phyloP scores from a whole-genome alignment of 2,888 invertebrate species.

The Drosophila prolongata region DNA sequence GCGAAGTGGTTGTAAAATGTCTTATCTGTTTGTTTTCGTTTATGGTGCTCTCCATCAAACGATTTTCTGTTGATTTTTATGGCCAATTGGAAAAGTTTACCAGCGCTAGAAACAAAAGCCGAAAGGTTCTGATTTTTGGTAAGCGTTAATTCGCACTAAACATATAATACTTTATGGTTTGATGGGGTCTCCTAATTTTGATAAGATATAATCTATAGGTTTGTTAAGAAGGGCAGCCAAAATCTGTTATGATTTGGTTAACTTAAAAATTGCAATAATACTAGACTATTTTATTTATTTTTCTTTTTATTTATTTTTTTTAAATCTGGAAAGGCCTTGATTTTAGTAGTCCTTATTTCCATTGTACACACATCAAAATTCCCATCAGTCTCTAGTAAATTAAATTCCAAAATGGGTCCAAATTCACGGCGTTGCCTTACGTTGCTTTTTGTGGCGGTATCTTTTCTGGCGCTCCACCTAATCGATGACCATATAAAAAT shows the following conservation, averaged over 20 bases:
- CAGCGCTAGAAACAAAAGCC: slow-evolving; percentile 22
- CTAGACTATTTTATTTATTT: no score
- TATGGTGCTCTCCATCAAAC: slow-evolving; percentile 1
- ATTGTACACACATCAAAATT: no score
- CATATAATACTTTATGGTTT: slow-evolving; percentile 3
- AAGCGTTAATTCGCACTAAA: slow-evolving; percentile 29
- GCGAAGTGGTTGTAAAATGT: slow-evolving; percentile 2
- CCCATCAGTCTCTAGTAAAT: background rate
- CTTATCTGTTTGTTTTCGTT: slow-evolving; percentile 17
- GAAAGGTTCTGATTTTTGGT: slow-evolving; percentile 14
- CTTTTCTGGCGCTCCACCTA: slow-evolving; percentile 1
- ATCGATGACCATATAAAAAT: slow-evolving; percentile 2
- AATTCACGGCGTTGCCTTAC: slow-evolving; percentile 17
- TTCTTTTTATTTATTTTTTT: no score
- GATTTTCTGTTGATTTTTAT: slow-evolving; percentile 61
- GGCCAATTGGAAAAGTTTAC: slow-evolving; percentile 41
- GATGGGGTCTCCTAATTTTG: background rate
- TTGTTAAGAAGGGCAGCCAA: background rate
- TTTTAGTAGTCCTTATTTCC: no score
- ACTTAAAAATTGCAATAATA: no score
- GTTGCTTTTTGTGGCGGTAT: slow-evolving; percentile 5
- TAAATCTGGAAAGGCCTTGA: background rate
- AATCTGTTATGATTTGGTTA: background rate
- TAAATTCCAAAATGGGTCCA: slow-evolving; percentile 30
- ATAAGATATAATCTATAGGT: background rate